Evolutionary conservation across 2,888 invertebrate genomes (phyloP).

Genomic region (Furcula furcula): DNA sequence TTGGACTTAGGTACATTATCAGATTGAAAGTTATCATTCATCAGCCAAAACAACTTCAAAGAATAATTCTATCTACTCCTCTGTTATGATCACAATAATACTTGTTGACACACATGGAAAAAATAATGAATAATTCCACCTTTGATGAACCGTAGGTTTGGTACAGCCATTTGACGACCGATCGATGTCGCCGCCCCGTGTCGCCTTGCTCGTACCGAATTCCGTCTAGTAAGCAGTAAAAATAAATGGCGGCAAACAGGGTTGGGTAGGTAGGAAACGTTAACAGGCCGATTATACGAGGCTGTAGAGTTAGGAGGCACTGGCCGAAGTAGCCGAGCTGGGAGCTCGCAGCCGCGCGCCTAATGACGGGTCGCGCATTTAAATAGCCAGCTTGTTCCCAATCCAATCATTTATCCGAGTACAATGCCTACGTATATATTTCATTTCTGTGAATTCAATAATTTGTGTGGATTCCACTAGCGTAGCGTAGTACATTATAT

Average conservation of each 20-base stretch:
- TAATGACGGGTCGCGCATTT: conserved; percentile 77
- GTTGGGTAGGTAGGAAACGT: conserved; percentile 50
- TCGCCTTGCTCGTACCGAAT: conserved; percentile 26
- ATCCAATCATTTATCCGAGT: conserved; percentile 53
- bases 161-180: conserved; percentile 17
- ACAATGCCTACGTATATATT: conserved; percentile 38
- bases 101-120: not conserved
- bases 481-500: conserved; percentile 19
- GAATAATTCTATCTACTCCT: no score
- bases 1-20: no score
- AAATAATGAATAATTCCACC: conserved; percentile 14
- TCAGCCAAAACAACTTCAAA: no score
- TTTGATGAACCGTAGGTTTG: conserved; percentile 15
- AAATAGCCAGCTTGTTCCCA: conserved; percentile 64
- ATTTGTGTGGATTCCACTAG: conserved; percentile 24
- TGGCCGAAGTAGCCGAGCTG: conserved; percentile 51
- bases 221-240: conserved; percentile 53
- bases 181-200: conserved; percentile 20
- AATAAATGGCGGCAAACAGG: conserved; percentile 57
- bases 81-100: no score
- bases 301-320: conserved; percentile 54
- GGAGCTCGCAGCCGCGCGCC: conserved; percentile 49
- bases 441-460: conserved; percentile 45
- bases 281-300: conserved; percentile 75
- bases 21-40: no score